These are phyloP conservation scores for Phengaris alcon DNA, from an alignment of 2,888 invertebrate species.

Conservation along the genomic window DNA sequence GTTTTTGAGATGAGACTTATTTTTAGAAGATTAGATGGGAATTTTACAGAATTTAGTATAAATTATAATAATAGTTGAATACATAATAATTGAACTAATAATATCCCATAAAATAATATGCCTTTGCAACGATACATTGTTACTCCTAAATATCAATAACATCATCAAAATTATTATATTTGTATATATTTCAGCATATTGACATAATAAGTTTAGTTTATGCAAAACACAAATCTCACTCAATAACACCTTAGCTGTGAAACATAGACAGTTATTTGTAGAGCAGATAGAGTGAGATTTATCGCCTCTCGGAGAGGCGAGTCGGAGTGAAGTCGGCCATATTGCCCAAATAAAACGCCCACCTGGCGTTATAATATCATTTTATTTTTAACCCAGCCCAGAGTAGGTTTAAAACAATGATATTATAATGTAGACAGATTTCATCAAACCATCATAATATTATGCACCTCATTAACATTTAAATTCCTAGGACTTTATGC, in stretches of 20 bases:
- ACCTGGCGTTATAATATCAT: conserved; percentile 43
- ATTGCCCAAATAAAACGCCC: conserved; percentile 50
- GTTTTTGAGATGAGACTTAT: no score
- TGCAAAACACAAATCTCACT: conserved; percentile 39
- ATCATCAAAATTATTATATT: neutral
- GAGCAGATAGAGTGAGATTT: conserved; percentile 50
- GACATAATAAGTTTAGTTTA: neutral
- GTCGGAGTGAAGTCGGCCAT: conserved; percentile 45
- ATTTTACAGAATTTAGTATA: no score
- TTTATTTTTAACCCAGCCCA: conserved; percentile 38
- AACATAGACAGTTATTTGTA: conserved; percentile 49
- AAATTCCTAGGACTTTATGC: no score
- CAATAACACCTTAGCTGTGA: conserved; percentile 40
- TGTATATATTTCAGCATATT: neutral
- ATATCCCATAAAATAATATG: neutral
- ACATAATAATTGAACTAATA: neutral
- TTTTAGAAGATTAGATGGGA: no score
- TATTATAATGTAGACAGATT: neutral
- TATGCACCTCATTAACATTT: no score
- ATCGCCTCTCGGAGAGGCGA: conserved; percentile 44
- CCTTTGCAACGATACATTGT: neutral
- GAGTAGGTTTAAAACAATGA: neutral
- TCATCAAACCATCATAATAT: no score
- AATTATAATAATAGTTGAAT: neutral
- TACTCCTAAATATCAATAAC: neutral